Conservation (phyloP, 2,888 invertebrate genomes). For the Schizotus pectinicornis region DNA sequence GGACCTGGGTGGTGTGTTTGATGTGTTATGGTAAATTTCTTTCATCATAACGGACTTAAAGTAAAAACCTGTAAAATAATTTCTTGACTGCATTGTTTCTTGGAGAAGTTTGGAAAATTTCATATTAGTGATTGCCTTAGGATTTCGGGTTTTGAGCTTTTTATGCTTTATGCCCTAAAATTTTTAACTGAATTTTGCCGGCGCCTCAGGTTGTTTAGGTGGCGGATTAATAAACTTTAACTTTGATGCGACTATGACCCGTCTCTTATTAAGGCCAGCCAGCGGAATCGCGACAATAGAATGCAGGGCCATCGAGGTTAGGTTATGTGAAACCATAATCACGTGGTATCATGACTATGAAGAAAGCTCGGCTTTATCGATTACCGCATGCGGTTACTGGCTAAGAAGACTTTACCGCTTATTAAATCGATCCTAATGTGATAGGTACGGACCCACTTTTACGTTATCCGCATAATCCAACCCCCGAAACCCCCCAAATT, state of each 20-base stretch:
- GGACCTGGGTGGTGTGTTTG: no score
- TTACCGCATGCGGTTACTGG: constrained; percentile 38
- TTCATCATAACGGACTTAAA: no score
- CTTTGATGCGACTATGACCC: constrained; percentile 14
- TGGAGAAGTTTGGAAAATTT: no score
- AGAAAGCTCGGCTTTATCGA: constrained; percentile 34
- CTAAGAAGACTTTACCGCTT: constrained; percentile 33
- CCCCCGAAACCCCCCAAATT: background rate
- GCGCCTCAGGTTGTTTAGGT: no score
- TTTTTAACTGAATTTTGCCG: no score
- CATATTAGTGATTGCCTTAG: no score
- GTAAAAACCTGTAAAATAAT: no score
- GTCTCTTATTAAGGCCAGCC: constrained; percentile 13
- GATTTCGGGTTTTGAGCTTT: no score
- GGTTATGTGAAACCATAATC: constrained; percentile 23
- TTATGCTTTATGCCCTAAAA: no score
- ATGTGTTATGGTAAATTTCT: no score
- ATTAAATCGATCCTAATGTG: constrained; percentile 47
- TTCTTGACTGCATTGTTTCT: no score
- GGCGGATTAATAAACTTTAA: no score
- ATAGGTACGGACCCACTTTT: constrained; percentile 45
- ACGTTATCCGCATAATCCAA: constrained; percentile 33
- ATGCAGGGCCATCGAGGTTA: constrained; percentile 21
- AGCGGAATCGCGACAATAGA: constrained; percentile 12
- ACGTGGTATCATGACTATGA: constrained; percentile 36